phyloP scores from a whole-genome alignment of 2,888 invertebrate species.

The Chrysolina oricalcia region DNA sequence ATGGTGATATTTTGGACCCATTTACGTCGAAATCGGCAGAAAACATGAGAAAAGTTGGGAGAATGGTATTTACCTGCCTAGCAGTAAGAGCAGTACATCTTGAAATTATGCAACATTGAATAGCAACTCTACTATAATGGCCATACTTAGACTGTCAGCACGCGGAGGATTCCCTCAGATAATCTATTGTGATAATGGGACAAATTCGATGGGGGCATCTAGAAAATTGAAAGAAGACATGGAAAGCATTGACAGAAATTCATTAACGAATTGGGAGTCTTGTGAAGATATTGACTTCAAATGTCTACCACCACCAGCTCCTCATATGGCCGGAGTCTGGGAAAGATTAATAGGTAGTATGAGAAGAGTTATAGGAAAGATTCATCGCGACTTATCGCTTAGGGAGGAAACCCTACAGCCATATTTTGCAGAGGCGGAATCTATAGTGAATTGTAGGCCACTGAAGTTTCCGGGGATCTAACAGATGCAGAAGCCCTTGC shows the following conservation, averaged over 20 bases:
- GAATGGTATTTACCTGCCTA: slow-evolving; percentile 6
- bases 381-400: not conserved
- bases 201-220: not conserved
- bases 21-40: too few species aligned
- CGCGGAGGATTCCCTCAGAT: too few species aligned
- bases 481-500: not conserved
- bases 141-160: not conserved
- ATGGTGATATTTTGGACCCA: not conserved
- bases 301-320: not conserved
- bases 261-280: not conserved
- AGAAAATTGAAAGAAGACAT: not conserved
- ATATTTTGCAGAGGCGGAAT: not conserved
- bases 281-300: not conserved
- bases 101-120: too few species aligned
- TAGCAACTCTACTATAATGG: too few species aligned
- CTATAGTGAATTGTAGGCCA: not conserved
- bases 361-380: not conserved
- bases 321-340: not conserved
- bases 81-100: not conserved
- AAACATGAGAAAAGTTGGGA: not conserved
- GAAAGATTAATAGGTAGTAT: slow-evolving; percentile 3
- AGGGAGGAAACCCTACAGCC: not conserved
- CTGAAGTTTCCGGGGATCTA: not conserved
- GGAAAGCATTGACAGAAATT: not conserved
- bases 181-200: too few species aligned